These are phyloP conservation scores for Poecilus cupreus DNA, from an alignment of 2,888 invertebrate genomes.

Conservation along the genomic window DNA sequence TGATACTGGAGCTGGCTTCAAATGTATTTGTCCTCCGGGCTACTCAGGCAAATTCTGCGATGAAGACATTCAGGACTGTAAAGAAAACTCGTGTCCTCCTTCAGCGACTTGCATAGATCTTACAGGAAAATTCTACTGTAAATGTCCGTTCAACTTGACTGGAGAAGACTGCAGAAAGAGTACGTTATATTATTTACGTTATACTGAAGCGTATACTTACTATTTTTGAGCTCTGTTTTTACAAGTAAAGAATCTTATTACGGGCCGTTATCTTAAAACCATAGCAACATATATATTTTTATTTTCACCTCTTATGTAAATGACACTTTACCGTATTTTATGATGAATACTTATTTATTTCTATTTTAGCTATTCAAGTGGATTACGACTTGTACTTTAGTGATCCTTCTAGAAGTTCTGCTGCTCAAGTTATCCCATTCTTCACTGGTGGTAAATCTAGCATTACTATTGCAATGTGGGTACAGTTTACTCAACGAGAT, in stretches of 20 bases:
- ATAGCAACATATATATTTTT: too few relatives aligned
- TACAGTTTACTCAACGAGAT: conserved; percentile 93
- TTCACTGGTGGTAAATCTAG: conserved; percentile 84
- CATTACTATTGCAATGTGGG: conserved; percentile 96
- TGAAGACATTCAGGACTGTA: conserved; percentile 92
- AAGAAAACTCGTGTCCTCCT: conserved; percentile 94
- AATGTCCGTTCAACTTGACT: conserved; percentile 97
- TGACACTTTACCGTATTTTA: too few relatives aligned
- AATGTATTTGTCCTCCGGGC: conserved; percentile 90
- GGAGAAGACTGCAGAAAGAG: conserved; percentile 97
- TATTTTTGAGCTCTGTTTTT: too few relatives aligned
- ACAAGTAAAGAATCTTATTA: too few relatives aligned
- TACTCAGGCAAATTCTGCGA: conserved; percentile 88
- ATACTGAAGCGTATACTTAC: too few relatives aligned
- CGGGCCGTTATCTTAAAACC: too few relatives aligned
- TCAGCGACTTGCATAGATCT: conserved; percentile 94
- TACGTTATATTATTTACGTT: too few relatives aligned
- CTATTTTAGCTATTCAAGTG: conserved; percentile 91
- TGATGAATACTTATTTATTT: conserved; percentile 5
- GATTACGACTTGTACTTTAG: conserved; percentile 98
- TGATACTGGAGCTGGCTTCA: conserved; percentile 89
- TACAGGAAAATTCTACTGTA: conserved; percentile 93
- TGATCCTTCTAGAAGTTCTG: conserved; percentile 91
- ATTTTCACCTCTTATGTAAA: conserved; percentile 49
- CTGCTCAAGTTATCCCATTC: conserved; percentile 95